phyloP scores from a whole-genome alignment of 92 coral and sea anemone species.

The Palythoa grandiflora region DNA sequence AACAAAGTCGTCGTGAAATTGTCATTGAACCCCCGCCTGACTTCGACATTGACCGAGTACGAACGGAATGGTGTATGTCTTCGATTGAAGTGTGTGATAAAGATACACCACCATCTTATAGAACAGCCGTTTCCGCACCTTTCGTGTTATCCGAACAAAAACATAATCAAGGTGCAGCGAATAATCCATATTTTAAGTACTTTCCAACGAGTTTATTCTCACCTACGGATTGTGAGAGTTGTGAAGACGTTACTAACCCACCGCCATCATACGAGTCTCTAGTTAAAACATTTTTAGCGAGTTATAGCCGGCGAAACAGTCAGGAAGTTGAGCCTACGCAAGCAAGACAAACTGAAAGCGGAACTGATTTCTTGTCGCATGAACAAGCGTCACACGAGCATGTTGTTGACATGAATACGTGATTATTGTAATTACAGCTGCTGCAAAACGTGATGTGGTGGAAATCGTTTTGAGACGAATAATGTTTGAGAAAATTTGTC shows the following conservation, averaged over 20 bases:
- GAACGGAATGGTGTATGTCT: slow-evolving; percentile 47
- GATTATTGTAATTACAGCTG: neutral
- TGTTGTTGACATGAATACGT: slow-evolving; percentile 22
- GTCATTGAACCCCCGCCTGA: slow-evolving; percentile 15
- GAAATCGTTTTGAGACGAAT: neutral
- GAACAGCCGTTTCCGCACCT: neutral
- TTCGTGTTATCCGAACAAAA: neutral
- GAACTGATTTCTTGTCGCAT: neutral
- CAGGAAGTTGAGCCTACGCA: neutral
- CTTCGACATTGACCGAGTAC: slow-evolving; percentile 30
- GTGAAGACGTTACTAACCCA: slow-evolving; percentile 31
- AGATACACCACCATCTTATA: slow-evolving; percentile 30
- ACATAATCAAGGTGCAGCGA: neutral
- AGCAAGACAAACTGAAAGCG: neutral
- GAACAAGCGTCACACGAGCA: neutral
- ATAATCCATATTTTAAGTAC: slow-evolving; percentile 26
- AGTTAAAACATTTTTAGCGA: neutral
- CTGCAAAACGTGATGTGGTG: neutral
- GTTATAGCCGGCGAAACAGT: neutral
- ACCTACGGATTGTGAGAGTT: slow-evolving; percentile 38
- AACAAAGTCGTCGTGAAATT: neutral
- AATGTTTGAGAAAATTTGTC: neutral
- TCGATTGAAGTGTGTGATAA: slow-evolving; percentile 21
- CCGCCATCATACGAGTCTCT: slow-evolving; percentile 43
- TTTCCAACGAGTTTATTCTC: slow-evolving; percentile 35